Percentiles rank a stretch among this genome's conserved stretches.
phyloP scores from a whole-genome alignment of 1,140 invertebrate genomes.

The Pogonomyrmex californicus region DNA sequence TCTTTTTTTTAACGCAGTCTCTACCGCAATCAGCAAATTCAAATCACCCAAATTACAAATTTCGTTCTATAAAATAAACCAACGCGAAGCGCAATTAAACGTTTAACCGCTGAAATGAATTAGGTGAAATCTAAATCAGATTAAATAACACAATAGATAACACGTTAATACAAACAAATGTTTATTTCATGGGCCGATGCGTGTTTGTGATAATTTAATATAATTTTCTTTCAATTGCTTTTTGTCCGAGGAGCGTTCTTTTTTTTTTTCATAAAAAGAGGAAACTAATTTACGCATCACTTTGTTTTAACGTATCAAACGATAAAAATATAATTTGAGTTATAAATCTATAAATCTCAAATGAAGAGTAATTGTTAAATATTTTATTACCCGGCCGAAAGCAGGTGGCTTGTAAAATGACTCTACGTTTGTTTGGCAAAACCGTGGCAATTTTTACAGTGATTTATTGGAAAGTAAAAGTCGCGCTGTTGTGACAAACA shows the following conservation, averaged over 20 bases:
- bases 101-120: constrained; percentile 42
- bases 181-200: constrained; percentile 17
- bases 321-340: constrained; percentile 36
- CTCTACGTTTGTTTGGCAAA: constrained; percentile 18
- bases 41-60: constrained; percentile 26
- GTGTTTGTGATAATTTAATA: constrained; percentile 24
- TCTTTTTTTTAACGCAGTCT: not conserved
- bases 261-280: not conserved
- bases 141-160: constrained; percentile 37
- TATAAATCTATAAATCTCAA: constrained; percentile 4
- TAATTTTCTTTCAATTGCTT: constrained; percentile 21
- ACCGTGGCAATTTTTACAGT: not conserved
- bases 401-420: constrained; percentile 11
- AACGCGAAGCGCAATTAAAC: constrained; percentile 4
- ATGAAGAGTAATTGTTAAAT: constrained; percentile 19
- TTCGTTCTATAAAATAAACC: constrained; percentile 26
- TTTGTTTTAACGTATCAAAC: constrained; percentile 15
- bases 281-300: not conserved
- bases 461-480: constrained; percentile 43
- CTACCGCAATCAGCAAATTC: not conserved
- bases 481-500: not conserved
- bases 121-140: constrained; percentile 28
- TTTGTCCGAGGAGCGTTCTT: not conserved
- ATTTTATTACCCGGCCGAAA: constrained; percentile 39
- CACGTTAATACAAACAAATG: not conserved